Conservation (phyloP, 2,113 vertebrate species). For the Tragelaphus strepsiceros region DNA sequence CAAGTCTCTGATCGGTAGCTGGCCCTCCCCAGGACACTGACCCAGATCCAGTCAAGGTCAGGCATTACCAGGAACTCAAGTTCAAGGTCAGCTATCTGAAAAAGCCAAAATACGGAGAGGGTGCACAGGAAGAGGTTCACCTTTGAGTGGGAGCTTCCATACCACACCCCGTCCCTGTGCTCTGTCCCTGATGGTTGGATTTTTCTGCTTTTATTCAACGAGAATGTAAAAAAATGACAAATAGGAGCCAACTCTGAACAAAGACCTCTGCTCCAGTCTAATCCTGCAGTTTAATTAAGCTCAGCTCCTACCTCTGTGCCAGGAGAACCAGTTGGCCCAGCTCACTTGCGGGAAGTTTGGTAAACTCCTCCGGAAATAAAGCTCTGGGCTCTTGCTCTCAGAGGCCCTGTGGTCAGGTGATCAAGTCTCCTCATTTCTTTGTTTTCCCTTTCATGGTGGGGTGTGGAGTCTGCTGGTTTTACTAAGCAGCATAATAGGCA, state of each 20-base stretch:
- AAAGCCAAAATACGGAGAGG: not conserved
- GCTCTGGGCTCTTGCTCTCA: not conserved
- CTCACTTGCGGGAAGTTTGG: not conserved
- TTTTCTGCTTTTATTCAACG: slow-evolving; percentile 7
- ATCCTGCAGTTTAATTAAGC: slow-evolving; percentile 7
- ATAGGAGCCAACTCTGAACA: not conserved
- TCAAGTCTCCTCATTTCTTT: not conserved
- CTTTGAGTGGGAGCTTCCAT: not conserved
- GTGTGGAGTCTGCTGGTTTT: not conserved
- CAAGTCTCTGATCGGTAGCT: not conserved
- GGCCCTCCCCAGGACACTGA: not conserved
- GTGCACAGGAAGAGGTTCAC: not conserved
- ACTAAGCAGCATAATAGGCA: not conserved
- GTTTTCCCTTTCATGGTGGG: not conserved
- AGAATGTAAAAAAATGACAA: not conserved
- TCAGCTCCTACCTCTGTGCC: not conserved
- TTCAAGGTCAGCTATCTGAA: not conserved
- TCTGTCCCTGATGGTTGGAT: not conserved
- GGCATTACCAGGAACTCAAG: not conserved
- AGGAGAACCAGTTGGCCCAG: slow-evolving; percentile 53
- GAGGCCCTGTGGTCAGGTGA: not conserved
- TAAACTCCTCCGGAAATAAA: not conserved
- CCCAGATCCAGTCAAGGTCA: not conserved
- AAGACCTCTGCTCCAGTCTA: slow-evolving; percentile 24
- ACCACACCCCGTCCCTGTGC: not conserved